Evolutionary conservation across 2,113 vertebrate species (phyloP).

Genomic region (Ploceus nigricollis): DNA sequence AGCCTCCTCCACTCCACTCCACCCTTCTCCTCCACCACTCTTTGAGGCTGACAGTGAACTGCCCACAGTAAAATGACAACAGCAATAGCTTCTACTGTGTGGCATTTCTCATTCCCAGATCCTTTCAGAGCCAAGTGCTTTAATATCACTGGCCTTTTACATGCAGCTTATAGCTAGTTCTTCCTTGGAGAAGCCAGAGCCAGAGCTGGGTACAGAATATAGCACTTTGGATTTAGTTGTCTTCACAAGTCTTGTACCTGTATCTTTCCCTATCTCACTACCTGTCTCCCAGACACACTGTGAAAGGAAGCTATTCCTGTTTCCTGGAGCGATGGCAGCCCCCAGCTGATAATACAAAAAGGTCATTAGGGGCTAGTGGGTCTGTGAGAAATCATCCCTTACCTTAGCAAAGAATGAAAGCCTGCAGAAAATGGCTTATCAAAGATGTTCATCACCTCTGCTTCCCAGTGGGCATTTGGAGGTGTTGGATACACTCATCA

Average conservation of each 20-base stretch:
- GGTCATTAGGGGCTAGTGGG: neutral
- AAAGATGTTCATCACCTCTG: slow-evolving; percentile 32
- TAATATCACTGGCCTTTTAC: neutral
- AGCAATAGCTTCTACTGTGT: neutral
- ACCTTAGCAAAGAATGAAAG: neutral
- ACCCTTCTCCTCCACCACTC: neutral
- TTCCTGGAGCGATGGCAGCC: neutral
- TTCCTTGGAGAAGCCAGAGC: neutral
- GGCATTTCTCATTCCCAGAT: neutral
- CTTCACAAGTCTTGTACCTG: neutral
- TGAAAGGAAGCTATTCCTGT: neutral
- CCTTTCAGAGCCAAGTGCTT: neutral
- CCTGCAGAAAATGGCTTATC: slow-evolving; percentile 35
- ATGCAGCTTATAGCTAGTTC: neutral
- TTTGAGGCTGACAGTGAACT: neutral
- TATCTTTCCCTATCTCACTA: neutral
- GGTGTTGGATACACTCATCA: neutral
- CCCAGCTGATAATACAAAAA: neutral
- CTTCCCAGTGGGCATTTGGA: neutral
- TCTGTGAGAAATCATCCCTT: slow-evolving; percentile 14
- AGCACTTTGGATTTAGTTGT: neutral
- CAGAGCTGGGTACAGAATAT: neutral
- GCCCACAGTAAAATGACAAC: neutral
- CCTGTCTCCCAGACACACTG: neutral
- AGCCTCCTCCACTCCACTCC: neutral